Base-by-base conservation (phyloP, 2,113 vertebrate genomes). In the Scatophagus argus region DNA sequence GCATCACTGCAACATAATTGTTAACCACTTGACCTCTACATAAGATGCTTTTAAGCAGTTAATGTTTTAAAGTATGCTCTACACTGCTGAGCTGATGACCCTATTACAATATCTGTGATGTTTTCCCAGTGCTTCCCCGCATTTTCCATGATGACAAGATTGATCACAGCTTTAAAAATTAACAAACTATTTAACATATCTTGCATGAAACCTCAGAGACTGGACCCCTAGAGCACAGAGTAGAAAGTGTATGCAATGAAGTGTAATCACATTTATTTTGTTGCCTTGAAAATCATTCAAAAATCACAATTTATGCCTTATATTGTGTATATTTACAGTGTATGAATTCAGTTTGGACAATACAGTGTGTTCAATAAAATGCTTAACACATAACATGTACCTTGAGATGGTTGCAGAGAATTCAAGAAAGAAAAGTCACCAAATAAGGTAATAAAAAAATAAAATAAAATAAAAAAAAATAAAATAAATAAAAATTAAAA, bases 21-120 rank as follows among this genome's bases (percentile, higher is more conserved):
- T 19, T 70, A 56, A 73, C 54, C 44, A 51, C 23, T 73, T 72
- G 21, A 61, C 6, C 16, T 10, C 51, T 17, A 25, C 34, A 52
- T 61, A 34, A 61, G 25, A 74, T 19, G 63, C 31, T 41, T 23
- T 66, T 47, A 9, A 27, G 43, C 32, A 32, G 19, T 72, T 46
- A 12, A 21, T 2, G 12, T 21, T 23, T 13, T 43, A 43, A 52
- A 64, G 44, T 21, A 66, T 46, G 19, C 36, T 55, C 76, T 64
- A 52, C 23, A 79, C 10, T 29, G 31, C 38, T 63, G 41, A 6
- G 8, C 46, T 74, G 29, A 47, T 60, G 51, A 12, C 44, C 1
- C 27, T 16, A 64, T 43, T n/a, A 47, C 25, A 58, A 12, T 41
- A 27, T 41, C n/a, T 51, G 16, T 39, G 23, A 56, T 41, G n/a